These are phyloP conservation scores for Sitta carolinensis DNA, from an alignment of 2,797 vertebrate genomes.

Conservation along the genomic window DNA sequence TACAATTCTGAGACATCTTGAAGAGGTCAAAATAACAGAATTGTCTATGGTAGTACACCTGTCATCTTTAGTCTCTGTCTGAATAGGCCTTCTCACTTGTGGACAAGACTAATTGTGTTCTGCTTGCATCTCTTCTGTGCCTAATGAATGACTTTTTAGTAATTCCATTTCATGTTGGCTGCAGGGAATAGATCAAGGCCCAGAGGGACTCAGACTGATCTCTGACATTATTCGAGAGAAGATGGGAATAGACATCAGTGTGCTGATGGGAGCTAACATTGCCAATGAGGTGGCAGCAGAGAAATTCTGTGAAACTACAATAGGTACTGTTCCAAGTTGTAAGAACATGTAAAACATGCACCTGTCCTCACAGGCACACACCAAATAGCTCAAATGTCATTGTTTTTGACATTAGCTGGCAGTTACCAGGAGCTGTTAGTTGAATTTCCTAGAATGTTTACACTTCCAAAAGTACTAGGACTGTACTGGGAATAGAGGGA, in stretches of 20 bases:
- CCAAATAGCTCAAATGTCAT: neutral
- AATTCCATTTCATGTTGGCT: conserved; percentile 22
- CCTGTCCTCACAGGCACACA: neutral
- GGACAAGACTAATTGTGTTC: neutral
- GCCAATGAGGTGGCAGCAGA: conserved; percentile 90
- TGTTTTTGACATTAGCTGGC: neutral
- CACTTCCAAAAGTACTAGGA: neutral
- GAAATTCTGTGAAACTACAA: conserved; percentile 94
- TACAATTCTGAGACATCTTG: neutral
- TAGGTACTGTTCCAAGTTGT: conserved; percentile 77
- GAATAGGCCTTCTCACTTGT: neutral
- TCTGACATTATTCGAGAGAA: conserved; percentile 93
- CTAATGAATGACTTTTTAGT: neutral
- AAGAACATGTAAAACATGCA: neutral
- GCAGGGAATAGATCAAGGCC: conserved; percentile 90
- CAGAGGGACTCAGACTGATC: conserved; percentile 87
- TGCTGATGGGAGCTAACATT: conserved; percentile 94
- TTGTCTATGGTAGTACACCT: neutral
- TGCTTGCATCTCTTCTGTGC: neutral
- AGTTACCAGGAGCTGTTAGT: neutral
- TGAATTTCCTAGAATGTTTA: neutral
- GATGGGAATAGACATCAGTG: conserved; percentile 91
- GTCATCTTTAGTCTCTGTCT: neutral
- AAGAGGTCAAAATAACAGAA: neutral
- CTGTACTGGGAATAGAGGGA: neutral